Evolutionary conservation across 2,113 vertebrate species (phyloP).

Genomic region (Pelvicachromis taeniatus): DNA sequence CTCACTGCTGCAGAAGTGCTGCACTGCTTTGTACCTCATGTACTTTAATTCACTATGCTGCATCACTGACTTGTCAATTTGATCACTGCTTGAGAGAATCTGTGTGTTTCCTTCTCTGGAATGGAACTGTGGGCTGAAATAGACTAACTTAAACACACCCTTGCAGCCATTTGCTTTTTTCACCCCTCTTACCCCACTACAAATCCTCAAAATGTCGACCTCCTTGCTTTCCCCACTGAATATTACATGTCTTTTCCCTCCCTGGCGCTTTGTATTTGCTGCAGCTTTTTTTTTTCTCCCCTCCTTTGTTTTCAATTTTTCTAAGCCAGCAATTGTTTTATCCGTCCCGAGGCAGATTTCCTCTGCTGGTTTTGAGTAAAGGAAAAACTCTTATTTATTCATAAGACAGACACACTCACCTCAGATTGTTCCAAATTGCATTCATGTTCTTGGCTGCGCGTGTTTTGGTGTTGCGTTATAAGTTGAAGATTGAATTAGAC

Average conservation of each 20-base stretch:
- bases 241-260: constrained; percentile 29
- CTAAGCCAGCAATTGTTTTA: constrained; percentile 52
- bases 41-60: background rate
- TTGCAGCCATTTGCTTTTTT: constrained; percentile 31
- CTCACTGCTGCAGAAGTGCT: constrained; percentile 9
- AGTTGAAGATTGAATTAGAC: constrained; percentile 67
- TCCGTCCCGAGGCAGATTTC: constrained; percentile 44
- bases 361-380: constrained; percentile 38
- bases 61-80: constrained; percentile 23
- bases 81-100: background rate
- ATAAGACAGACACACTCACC: constrained; percentile 55
- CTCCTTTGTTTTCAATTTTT: constrained; percentile 45
- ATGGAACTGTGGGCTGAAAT: background rate
- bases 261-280: constrained; percentile 29
- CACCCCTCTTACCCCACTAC: background rate
- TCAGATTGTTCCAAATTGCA: constrained; percentile 67
- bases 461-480: constrained; percentile 36
- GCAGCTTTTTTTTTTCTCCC: background rate
- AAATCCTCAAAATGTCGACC: constrained; percentile 42
- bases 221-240: constrained; percentile 37
- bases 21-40: constrained; percentile 3
- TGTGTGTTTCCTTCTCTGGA: background rate
- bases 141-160: background rate
- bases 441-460: constrained; percentile 40
- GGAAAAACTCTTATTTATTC: constrained; percentile 56